Percentiles rank a stretch among this genome's conserved stretches.
Conservation (phyloP, 2,797 vertebrate species). For the Falco naumanni region DNA sequence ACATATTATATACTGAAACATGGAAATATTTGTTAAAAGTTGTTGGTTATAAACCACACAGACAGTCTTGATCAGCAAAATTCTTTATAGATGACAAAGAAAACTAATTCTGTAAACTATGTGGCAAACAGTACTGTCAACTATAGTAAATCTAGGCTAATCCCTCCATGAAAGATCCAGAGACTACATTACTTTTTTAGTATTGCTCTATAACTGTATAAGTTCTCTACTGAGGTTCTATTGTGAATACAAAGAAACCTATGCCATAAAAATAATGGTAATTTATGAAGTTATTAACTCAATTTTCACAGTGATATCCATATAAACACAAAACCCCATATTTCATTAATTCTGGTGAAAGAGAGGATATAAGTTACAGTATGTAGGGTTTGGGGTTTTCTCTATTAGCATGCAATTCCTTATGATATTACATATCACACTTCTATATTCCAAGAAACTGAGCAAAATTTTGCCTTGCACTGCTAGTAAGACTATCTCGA, state of each 20-base stretch:
- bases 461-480: background rate
- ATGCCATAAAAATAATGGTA: background rate
- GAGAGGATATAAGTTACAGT: background rate
- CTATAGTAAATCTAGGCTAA: background rate
- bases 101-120: constrained; percentile 21
- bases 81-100: background rate
- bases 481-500: background rate
- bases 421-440: background rate
- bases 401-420: background rate
- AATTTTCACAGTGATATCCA: background rate
- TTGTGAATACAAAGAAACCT: background rate
- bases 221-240: background rate
- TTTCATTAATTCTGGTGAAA: background rate
- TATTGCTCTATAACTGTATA: background rate
- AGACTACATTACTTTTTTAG: background rate
- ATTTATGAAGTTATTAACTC: background rate
- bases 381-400: fast-evolving
- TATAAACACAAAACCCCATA: background rate
- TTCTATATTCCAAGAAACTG: background rate
- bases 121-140: background rate
- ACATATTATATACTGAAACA: background rate
- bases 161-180: background rate
- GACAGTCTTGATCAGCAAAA: background rate
- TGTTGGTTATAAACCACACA: background rate
- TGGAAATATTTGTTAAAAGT: background rate